Base-by-base conservation (phyloP, 2,797 vertebrate species). In the Champsocephalus esox region DNA sequence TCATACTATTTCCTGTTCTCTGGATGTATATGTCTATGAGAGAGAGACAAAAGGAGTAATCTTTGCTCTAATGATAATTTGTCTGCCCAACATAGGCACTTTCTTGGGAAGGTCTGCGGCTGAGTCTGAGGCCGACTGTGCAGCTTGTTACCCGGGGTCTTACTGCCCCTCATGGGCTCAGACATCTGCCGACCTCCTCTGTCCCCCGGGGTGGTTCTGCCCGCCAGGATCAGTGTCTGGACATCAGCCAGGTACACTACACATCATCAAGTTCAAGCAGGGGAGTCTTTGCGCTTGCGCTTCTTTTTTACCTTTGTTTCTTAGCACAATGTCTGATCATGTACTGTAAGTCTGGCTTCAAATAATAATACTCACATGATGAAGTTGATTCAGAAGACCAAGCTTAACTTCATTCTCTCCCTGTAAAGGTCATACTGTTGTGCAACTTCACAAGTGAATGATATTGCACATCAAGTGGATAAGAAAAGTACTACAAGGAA, bases 201-300 rank as follows among this genome's bases (percentile, higher is more conserved):
- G 97, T 79, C 92, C 94, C 60, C 90, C 90, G 2, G 97, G 97
- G 12, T 97, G 96, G 96, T 97, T 96, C 87, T 99, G 97, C 84
- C 97, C 96, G 0, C 55, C 49, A 24, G 95, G 96, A 43, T 97
- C 96, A 41, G 64, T 73, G 16, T 92, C 89, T 88, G 93, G 87
- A 84, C 88, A 87, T 87, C 90, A 92, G 80, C 81, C 93, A 89
- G 95, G 95, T 96, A 87, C 38, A 81, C 83, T 86, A 64, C 32
- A 80, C 79, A 89, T 76, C 69, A 72, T 69, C 74, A 58, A 17
- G 69, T 70, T 68, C 41, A 74, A 74, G 48, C 57, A 52, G 11
- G 0, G 34, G 54, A 66, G 68, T 56, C 59, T 72, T 58, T 78
- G 49, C 62, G 81, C 60, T 58, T 41, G 34, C 44, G 78, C 50